These are phyloP conservation scores for Solenodon paradoxus DNA, from an alignment of 2,113 vertebrate species.

Conservation along the genomic window DNA sequence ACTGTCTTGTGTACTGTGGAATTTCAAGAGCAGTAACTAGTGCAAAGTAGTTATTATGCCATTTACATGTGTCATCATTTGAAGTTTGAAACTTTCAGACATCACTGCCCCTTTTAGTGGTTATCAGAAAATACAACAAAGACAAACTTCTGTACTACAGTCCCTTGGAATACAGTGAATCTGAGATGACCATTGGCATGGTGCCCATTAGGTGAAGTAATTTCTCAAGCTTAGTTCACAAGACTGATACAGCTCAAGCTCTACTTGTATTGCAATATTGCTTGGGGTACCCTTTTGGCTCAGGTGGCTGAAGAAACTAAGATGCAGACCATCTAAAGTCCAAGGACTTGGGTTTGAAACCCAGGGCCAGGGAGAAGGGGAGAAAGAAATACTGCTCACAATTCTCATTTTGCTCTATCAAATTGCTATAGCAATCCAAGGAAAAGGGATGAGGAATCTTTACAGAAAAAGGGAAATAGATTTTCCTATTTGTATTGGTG, in stretches of 20 bases:
- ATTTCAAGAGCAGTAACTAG: neutral
- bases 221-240: neutral
- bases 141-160: neutral
- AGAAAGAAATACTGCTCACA: neutral
- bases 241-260: neutral
- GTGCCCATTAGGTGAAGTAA: rapidly evolving
- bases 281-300: no score
- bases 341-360: no score
- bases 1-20: neutral
- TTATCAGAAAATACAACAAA: neutral
- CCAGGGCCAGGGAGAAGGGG: no score
- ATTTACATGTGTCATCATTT: neutral
- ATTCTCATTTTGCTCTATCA: neutral
- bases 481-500: neutral
- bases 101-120: neutral
- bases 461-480: neutral
- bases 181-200: neutral
- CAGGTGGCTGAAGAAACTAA: no score
- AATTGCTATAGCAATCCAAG: neutral
- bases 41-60: neutral
- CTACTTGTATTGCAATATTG: neutral
- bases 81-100: neutral
- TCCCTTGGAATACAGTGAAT: no score
- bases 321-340: no score
- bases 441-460: neutral